Base-by-base conservation (phyloP, 2,888 invertebrate genomes). In the Eretmocerus hayati region DNA sequence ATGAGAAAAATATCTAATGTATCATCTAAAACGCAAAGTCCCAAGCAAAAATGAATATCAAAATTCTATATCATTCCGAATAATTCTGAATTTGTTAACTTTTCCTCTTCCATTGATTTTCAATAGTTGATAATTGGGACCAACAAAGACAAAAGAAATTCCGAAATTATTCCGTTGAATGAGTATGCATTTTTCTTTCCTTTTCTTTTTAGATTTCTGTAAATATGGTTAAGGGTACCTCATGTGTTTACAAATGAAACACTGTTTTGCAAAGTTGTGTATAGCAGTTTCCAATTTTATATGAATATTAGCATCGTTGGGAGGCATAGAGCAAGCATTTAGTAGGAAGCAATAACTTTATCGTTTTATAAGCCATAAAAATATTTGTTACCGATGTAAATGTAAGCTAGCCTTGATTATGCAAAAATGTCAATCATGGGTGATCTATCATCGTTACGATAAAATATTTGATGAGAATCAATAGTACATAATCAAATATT, bases 241-340 rank as follows among this genome's bases (percentile, higher is more conserved):
- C 26, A 30, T 36, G 35, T 48, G 44, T 44, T 37, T 16, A 26
- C 13, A 35, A 26, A 41, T 20, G 13, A 26, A 46, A 39, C 15
- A 21, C 40, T 44, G 40, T 46, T 50, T 50, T 23, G 42, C 40
- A 26, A 50, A 38, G 46, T 50, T 47, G 37, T 44, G 45, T 50
- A 53, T 45, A 50, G 50, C 35, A 35, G 40, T 53, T 49, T 50
- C 36, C 47, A 50, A 50, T 50, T 50, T 50, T 52, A 49, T 52
- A 53, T 42, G 3, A 42, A 50, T 45, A 45, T 44, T 53, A 46
- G 32, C 22, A 46, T 43, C 43, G 40, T 50, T 46, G 42, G 43
- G 26, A 48, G 35, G 43, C 42, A 45, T 38, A 38, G 37, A 41
- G 18, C 23, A 45, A 42, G 9, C 26, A 16, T 41, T 37, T 44